Evolutionary conservation across 2,888 invertebrate genomes (phyloP), one percentile per base, ranked within the genome.

Genomic region (Willowsia nigromaculata): DNA sequence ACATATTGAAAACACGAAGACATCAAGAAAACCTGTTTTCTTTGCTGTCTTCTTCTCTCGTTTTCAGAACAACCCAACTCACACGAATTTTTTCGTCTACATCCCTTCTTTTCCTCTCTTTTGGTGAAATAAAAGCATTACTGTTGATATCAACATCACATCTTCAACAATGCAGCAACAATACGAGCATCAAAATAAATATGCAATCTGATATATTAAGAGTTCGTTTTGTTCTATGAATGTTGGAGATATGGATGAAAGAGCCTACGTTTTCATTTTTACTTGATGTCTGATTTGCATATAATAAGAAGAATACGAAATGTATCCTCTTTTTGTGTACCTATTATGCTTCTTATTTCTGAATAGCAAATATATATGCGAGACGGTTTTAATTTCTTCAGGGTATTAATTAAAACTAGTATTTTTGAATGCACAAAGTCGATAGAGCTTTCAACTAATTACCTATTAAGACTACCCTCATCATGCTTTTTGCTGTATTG

Each of bases 361-460:
- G 37, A 6, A 37, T 37, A 37, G 9, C 9, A 37, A 37, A 6
- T 6, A 37, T 37, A 6, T 37, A 6, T 37, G 9, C 37, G 9
- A 37, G 37, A 37, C 4, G 37, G 37, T 9, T 37, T 9, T 37
- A 4, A 37, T 85, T 85, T 85, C 84, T 85, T 33, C 25, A 85
- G 74, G 84, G 59, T 85, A 74, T 85, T 74, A 85, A 85, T 85
- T 85, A 85, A 74, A 85, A 85, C 74, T 37, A 74, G 84, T 56
- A 56, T 33, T 59, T 13, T 65, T n/a, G n/a, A n/a, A 2, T 65
- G 1, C n/a, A 22, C 5, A 22, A 4, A 37, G 15, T 27, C 22
- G 43, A 18, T n/a, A 18, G 22, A 30, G 3, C 3, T 11, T n/a
- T 50, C 15, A 11, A n/a, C 50, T 50, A 50, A 50, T 15, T 50